phyloP scores from a whole-genome alignment of 1,140 invertebrate genomes.

The Drosophila mojavensis region DNA sequence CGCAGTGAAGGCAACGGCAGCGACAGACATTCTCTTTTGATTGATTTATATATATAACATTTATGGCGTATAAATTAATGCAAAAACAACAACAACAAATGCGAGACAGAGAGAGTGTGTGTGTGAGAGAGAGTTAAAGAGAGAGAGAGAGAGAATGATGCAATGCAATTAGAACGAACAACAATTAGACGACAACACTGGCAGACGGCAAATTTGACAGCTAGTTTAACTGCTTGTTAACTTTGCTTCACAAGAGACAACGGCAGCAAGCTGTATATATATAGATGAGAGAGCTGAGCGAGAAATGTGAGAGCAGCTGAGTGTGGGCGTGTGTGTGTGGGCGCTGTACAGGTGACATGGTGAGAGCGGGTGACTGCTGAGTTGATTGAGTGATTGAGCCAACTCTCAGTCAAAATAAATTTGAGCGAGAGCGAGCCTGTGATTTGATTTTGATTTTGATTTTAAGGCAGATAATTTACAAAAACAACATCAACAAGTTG shows the following conservation, averaged over 20 bases:
- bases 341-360: slow-evolving; percentile 16
- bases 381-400: not conserved
- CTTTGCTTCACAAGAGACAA: slow-evolving; percentile 5
- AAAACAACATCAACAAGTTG: slow-evolving; percentile 79
- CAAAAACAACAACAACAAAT: slow-evolving; percentile 77
- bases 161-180: slow-evolving; percentile 69
- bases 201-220: slow-evolving; percentile 49
- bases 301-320: slow-evolving; percentile 8
- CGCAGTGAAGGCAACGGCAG: slow-evolving; percentile 65
- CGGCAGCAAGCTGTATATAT: slow-evolving; percentile 11
- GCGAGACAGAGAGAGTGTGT: slow-evolving; percentile 25
- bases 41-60: slow-evolving; percentile 11
- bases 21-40: slow-evolving; percentile 60
- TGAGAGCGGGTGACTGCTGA: slow-evolving; percentile 6
- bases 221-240: slow-evolving; percentile 11
- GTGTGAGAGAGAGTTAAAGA: slow-evolving; percentile 3
- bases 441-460: slow-evolving; percentile 50
- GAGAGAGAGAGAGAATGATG: slow-evolving; percentile 26
- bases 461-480: slow-evolving; percentile 81
- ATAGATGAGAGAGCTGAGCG: slow-evolving; percentile 2
- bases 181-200: slow-evolving; percentile 74
- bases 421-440: slow-evolving; percentile 27
- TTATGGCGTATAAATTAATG: slow-evolving; percentile 42
- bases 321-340: slow-evolving; percentile 15
- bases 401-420: not conserved